phyloP scores from a whole-genome alignment of 2,888 invertebrate genomes.

The Apantesis nais region DNA sequence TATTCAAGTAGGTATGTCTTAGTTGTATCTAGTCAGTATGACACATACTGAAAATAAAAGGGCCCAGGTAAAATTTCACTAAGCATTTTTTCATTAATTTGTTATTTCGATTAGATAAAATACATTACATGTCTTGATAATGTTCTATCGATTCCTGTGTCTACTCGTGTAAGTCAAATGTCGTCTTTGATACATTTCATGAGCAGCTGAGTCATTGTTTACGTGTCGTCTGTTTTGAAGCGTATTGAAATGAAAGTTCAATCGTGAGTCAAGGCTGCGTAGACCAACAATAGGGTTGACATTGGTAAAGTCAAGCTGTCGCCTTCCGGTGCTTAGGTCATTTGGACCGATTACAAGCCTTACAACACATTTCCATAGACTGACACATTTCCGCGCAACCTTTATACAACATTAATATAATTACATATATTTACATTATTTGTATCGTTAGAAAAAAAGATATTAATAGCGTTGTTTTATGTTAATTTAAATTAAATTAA shows the following conservation, averaged over 20 bases:
- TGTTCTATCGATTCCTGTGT: not conserved
- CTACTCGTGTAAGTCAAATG: not conserved
- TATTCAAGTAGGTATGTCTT: too few relatives aligned
- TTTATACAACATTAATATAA: not conserved
- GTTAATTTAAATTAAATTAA: not conserved
- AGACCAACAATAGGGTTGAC: constrained; percentile 43
- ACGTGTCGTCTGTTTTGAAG: constrained; percentile 25
- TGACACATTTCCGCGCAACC: not conserved
- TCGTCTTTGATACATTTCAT: constrained; percentile 8
- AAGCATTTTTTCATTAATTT: too few relatives aligned
- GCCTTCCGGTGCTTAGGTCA: constrained; percentile 31
- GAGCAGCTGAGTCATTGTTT: constrained; percentile 28
- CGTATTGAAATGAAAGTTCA: constrained; percentile 48
- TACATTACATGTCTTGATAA: not conserved
- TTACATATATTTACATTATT: not conserved
- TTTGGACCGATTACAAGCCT: not conserved
- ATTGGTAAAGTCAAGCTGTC: constrained; percentile 31
- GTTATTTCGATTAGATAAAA: too few relatives aligned
- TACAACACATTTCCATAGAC: not conserved
- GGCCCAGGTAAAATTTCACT: too few relatives aligned
- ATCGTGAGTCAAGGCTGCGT: constrained; percentile 45
- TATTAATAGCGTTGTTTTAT: not conserved
- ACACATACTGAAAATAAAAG: too few relatives aligned
- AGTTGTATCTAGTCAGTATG: too few relatives aligned
- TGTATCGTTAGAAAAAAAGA: not conserved